Base-by-base conservation (phyloP, 2,888 invertebrate species). In the Sericinus montela region DNA sequence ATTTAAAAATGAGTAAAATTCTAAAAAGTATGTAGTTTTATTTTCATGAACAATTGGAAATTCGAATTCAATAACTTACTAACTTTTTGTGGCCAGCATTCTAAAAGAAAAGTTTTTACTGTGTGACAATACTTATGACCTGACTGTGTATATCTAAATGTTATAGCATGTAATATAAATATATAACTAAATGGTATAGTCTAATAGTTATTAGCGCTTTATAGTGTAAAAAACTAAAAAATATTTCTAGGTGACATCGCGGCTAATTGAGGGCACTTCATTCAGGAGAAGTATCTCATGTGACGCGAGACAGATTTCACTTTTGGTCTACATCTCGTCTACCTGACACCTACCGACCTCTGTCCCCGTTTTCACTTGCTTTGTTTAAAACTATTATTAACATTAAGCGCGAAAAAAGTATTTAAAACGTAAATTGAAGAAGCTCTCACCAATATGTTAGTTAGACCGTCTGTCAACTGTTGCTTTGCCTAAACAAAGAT, bases 211-310 rank as follows among this genome's bases (percentile, higher is more conserved):
- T 19, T 3, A 19, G 5, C 19, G 19, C 19, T 19, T 19, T 19
- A 19, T 25, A 25, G 7, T 7, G 8, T 11, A 11, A 3, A 32
- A 11, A 5, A 6, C 13, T 32, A 32, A 11, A n/a, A 32, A 32
- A 32, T 32, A 11, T 32, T 38, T 34, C 10, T 15, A 1, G 15
- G 25, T 11, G 41, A 13, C 7, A 42, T 32, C 13, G 25, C 14
- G 28, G 34, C 5, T 47, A 29, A 41, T 47, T 41, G 40, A 47
- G 41, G 15, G 15, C 41, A 36, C 47, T 41, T 23, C 28, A n/a
- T 23, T 23, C 23, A 19, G 11, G 16, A 30, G 45, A 13, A 25
- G 25, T 25, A 8, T 8, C 25, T 7, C 25, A 25, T 25, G 8
- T 25, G 25, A 11, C 4, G 10, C 32, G 32, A 13, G 32, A 6